Percentiles rank a stretch among this genome's conserved stretches.
Evolutionary conservation across 2,888 invertebrate species (phyloP).

Genomic region (Barypeithes pellucidus): DNA sequence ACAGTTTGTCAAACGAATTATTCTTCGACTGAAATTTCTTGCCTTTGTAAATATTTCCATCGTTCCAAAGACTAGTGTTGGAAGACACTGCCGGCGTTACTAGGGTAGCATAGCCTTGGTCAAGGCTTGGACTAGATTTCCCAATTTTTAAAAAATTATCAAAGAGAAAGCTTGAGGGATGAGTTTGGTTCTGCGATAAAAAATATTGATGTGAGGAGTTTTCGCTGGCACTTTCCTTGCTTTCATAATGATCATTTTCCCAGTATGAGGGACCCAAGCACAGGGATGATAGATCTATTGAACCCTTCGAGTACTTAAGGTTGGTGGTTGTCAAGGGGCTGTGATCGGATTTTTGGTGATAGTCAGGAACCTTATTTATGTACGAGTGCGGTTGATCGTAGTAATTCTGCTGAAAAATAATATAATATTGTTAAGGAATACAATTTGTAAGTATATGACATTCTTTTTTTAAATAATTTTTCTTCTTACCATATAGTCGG

Average conservation of each 20-base stretch:
- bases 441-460: neutral
- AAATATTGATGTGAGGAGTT: conserved; percentile 63
- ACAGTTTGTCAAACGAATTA: conserved; percentile 76
- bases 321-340: conserved; percentile 47
- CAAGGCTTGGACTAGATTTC: conserved; percentile 79
- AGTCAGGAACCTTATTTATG: conserved; percentile 58
- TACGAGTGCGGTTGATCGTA: conserved; percentile 61
- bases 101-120: conserved; percentile 88
- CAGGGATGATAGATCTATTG: conserved; percentile 67
- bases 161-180: conserved; percentile 66
- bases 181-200: conserved; percentile 57
- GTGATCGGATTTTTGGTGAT: conserved; percentile 54
- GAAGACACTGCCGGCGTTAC: conserved; percentile 74
- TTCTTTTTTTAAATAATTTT: neutral
- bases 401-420: conserved; percentile 60
- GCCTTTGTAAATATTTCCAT: conserved; percentile 66
- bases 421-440: too few relatives aligned
- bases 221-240: conserved; percentile 58
- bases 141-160: conserved; percentile 70
- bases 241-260: conserved; percentile 66
- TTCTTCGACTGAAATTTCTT: conserved; percentile 64
- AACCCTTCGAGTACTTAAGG: conserved; percentile 62
- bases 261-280: conserved; percentile 68
- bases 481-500: conserved; percentile 58
- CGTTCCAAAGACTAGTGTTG: conserved; percentile 68